These are phyloP conservation scores for Rhodeus uyekii DNA, from an alignment of 2,797 vertebrate species.

Conservation along the genomic window DNA sequence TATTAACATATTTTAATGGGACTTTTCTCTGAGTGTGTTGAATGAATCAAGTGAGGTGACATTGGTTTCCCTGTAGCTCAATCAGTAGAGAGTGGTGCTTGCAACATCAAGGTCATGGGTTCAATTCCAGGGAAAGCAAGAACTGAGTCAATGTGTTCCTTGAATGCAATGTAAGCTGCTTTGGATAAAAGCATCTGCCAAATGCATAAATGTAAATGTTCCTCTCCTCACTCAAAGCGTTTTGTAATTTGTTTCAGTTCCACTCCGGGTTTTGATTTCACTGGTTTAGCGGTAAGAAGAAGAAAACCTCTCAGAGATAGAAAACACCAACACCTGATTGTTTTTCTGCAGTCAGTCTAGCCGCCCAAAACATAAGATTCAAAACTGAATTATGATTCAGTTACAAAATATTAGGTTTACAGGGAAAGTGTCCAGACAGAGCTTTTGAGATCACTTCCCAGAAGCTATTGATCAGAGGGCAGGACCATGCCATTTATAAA, in stretches of 20 bases:
- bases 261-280: not conserved
- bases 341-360: not conserved
- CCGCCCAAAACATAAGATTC: not conserved
- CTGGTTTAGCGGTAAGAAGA: not conserved
- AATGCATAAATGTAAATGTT: too few species aligned
- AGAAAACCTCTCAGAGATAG: not conserved
- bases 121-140: too few species aligned
- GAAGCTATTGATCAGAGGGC: not conserved
- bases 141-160: too few species aligned
- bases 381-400: slow-evolving; percentile 15
- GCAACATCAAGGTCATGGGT: too few species aligned
- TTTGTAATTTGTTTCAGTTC: not conserved
- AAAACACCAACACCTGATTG: not conserved
- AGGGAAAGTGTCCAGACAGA: slow-evolving; percentile 8
- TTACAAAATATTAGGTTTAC: slow-evolving; percentile 29
- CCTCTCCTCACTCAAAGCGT: not conserved
- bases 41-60: too few species aligned
- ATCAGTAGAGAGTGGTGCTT: too few species aligned
- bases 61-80: too few species aligned
- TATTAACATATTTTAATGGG: not conserved
- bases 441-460: slow-evolving; percentile 3
- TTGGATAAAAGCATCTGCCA: too few species aligned
- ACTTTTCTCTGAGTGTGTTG: not conserved
- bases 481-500: not conserved
- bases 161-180: too few species aligned